A percentile compares a stretch with the other conserved stretches of the same genome.
Conservation (phyloP, 1,140 invertebrate genomes). For the Drosophila nasuta region DNA sequence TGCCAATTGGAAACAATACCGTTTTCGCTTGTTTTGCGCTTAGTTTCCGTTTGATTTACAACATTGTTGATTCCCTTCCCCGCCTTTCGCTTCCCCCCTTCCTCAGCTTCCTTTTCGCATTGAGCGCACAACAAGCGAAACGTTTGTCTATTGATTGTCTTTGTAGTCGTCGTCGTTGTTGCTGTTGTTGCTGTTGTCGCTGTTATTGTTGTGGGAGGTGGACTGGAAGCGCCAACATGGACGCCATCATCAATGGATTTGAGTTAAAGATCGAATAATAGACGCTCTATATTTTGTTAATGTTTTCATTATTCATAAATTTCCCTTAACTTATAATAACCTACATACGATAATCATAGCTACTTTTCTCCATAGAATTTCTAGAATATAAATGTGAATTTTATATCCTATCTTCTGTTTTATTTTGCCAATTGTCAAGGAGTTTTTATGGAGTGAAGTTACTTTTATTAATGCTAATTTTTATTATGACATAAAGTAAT, state of each 20-base stretch:
- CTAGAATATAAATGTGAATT: too few relatives aligned
- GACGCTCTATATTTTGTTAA: neutral
- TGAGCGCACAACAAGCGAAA: constrained; percentile 37
- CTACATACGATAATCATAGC: too few relatives aligned
- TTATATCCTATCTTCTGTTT: too few relatives aligned
- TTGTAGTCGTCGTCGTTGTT: constrained; percentile 43
- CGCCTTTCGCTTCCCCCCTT: neutral
- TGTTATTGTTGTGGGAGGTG: constrained; percentile 71
- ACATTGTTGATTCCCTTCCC: constrained; percentile 42
- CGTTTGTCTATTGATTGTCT: constrained; percentile 72
- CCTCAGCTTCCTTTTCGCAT: neutral
- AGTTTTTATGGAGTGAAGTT: too few relatives aligned
- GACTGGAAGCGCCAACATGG: constrained; percentile 72
- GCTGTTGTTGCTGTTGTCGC: constrained; percentile 40
- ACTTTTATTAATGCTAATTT: too few relatives aligned
- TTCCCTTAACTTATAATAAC: too few relatives aligned
- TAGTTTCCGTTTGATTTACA: constrained; percentile 81
- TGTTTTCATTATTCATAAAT: too few relatives aligned
- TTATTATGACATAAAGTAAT: too few relatives aligned
- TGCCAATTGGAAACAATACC: constrained; percentile 81
- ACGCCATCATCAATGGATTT: constrained; percentile 72
- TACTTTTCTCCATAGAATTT: too few relatives aligned
- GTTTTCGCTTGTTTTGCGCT: constrained; percentile 74
- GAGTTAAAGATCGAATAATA: neutral
- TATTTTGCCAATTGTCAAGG: too few relatives aligned